phyloP scores from a whole-genome alignment of 2,888 invertebrate genomes.

The Ochropleura leucogaster region DNA sequence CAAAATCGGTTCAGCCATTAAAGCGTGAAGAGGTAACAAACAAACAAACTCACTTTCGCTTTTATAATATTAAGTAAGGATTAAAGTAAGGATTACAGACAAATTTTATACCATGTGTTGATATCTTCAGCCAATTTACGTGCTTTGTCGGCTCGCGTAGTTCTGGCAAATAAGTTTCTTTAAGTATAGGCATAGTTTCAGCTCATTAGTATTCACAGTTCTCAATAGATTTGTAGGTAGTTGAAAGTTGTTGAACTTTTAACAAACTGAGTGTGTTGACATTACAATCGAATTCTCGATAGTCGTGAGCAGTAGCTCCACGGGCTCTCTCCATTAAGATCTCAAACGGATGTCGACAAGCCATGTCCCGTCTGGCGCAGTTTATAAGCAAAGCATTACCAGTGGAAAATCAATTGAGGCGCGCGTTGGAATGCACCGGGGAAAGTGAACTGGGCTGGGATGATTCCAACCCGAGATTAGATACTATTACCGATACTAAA shows the following conservation, averaged over 20 bases:
- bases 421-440: conserved; percentile 66
- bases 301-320: conserved; percentile 68
- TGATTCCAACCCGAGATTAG: conserved; percentile 59
- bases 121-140: conserved; percentile 20
- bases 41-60: too few relatives aligned
- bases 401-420: conserved; percentile 71
- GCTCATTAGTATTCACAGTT: conserved; percentile 35
- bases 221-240: conserved; percentile 26
- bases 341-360: conserved; percentile 68
- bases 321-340: conserved; percentile 69
- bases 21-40: too few relatives aligned
- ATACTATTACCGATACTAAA: conserved; percentile 60
- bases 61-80: too few relatives aligned
- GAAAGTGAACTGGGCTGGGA: conserved; percentile 67
- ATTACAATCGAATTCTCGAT: conserved; percentile 64
- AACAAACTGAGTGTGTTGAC: conserved; percentile 62
- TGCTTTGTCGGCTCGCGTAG: background rate
- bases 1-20: too few relatives aligned
- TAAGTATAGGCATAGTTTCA: background rate
- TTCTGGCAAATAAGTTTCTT: conserved; percentile 3
- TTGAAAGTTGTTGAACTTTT: conserved; percentile 66
- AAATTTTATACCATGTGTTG: conserved; percentile 1
- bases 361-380: conserved; percentile 62
- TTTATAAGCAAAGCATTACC: conserved; percentile 65
- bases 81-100: too few relatives aligned